Conservation (phyloP, 2,113 vertebrate species). For the Pelecanoides urinatrix region DNA sequence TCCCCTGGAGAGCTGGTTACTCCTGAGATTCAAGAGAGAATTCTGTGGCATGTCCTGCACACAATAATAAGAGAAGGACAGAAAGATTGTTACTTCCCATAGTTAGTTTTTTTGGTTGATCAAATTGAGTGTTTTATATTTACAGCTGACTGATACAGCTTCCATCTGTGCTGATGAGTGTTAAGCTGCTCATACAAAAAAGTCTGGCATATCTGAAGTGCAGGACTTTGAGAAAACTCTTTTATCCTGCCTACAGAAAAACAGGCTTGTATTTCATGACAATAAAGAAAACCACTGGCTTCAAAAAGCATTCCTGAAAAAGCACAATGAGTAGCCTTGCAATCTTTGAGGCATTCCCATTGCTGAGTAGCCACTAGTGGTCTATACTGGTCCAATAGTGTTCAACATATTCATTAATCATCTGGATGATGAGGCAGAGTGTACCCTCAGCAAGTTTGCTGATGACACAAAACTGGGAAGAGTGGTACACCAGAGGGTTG, state of each 20-base stretch:
- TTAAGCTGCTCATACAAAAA: neutral
- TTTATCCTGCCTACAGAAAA: neutral
- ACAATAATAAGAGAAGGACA: neutral
- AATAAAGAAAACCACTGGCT: neutral
- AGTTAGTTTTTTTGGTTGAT: neutral
- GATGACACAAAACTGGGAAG: neutral
- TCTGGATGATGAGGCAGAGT: neutral
- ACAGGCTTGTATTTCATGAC: neutral
- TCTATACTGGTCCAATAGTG: neutral
- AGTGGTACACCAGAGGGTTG: neutral
- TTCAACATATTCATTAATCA: neutral
- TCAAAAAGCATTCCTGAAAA: neutral
- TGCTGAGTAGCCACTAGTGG: neutral
- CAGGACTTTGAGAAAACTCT: neutral
- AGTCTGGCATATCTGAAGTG: neutral
- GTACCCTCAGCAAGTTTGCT: neutral
- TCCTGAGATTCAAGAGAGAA: neutral
- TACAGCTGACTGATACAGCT: neutral
- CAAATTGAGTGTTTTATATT: neutral
- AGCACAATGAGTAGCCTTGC: neutral
- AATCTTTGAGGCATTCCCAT: neutral
- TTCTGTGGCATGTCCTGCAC: neutral
- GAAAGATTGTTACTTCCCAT: neutral
- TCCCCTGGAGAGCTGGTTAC: neutral
- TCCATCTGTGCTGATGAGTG: neutral